phyloP scores from a whole-genome alignment of 2,113 vertebrate species.

The Herpetotheres cachinnans region DNA sequence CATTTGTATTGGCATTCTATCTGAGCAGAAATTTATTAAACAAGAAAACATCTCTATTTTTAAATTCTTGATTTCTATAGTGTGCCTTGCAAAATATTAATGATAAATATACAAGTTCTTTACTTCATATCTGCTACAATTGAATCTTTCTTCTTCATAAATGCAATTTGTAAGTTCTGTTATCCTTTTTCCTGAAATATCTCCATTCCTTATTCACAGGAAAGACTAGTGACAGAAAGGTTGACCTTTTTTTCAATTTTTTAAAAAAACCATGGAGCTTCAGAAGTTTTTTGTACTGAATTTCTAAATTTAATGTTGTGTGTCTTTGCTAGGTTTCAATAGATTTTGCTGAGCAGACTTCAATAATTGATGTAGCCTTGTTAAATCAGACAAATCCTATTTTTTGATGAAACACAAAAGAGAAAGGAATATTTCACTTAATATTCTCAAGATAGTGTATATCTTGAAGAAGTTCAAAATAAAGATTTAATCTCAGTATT shows the following conservation, averaged over 20 bases:
- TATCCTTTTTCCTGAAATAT: not conserved
- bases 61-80: not conserved
- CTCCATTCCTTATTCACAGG: not conserved
- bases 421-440: not conserved
- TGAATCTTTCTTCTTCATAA: not conserved
- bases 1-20: not conserved
- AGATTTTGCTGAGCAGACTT: not conserved
- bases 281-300: not conserved
- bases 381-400: not conserved
- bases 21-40: not conserved
- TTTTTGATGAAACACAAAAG: not conserved
- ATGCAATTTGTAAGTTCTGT: not conserved
- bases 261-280: not conserved
- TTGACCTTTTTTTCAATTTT: not conserved
- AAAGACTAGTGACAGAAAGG: not conserved
- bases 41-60: not conserved
- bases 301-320: not conserved
- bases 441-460: not conserved
- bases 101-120: not conserved
- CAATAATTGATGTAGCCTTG: not conserved
- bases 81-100: not conserved
- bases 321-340: not conserved
- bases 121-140: not conserved
- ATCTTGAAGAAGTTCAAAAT: not conserved
- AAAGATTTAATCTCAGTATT: not conserved